A percentile compares a stretch with the other conserved stretches of the same genome.
These are phyloP conservation scores for Motacilla alba DNA, from an alignment of 2,113 vertebrate species.

Conservation along the genomic window DNA sequence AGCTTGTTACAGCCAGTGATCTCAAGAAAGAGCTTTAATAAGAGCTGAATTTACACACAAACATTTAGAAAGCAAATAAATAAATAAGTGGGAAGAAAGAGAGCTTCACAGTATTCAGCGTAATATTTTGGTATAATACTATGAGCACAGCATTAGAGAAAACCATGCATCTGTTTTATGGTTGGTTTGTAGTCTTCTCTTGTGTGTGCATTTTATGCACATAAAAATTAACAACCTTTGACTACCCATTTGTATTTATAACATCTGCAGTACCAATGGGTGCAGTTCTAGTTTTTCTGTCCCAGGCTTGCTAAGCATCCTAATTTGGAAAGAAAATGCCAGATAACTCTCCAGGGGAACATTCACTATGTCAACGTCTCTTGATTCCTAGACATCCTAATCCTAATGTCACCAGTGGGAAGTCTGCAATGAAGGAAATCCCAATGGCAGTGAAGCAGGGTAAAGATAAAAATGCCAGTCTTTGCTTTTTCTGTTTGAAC, in stretches of 20 bases:
- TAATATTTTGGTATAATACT: neutral
- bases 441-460: neutral
- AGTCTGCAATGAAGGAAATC: neutral
- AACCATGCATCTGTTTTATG: constrained; percentile 42
- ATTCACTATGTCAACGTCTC: neutral
- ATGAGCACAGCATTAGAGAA: neutral
- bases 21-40: constrained; percentile 16
- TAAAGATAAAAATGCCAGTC: neutral
- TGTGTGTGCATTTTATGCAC: constrained; percentile 38
- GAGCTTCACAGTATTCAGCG: neutral
- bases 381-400: constrained; percentile 27
- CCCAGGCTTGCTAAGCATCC: constrained; percentile 28
- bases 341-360: constrained; percentile 5
- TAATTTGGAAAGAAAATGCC: constrained; percentile 49
- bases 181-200: constrained; percentile 38
- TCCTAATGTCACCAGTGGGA: neutral
- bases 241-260: constrained; percentile 62
- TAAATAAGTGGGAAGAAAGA: neutral
- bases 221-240: constrained; percentile 63
- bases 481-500: neutral
- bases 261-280: constrained; percentile 52
- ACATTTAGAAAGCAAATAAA: constrained; percentile 37
- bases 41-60: constrained; percentile 32
- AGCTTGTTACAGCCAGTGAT: neutral
- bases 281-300: constrained; percentile 14